These are phyloP conservation scores for Cinclus mexicanus DNA, from an alignment of 2,113 vertebrate genomes.

Conservation along the genomic window DNA sequence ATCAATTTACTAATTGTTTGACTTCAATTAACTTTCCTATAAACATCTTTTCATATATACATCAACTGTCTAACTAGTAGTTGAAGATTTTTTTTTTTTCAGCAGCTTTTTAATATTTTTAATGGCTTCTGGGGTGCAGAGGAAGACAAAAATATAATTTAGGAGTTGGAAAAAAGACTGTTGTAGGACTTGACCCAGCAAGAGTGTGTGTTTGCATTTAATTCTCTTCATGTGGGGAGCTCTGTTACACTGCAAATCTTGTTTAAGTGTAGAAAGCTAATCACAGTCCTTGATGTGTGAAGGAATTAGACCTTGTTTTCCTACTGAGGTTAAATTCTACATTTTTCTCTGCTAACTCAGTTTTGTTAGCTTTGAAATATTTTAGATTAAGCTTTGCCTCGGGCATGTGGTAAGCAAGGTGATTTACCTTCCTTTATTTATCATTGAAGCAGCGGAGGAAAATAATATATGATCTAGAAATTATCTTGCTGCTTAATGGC, in stretches of 20 bases:
- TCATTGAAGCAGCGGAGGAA: neutral
- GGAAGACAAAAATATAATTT: neutral
- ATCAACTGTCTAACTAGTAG: neutral
- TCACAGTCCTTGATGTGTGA: neutral
- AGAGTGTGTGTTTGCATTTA: neutral
- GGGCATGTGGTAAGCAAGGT: neutral
- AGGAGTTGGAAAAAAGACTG: neutral
- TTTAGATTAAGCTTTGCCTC: neutral
- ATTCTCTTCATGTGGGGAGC: neutral
- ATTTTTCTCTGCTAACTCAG: neutral
- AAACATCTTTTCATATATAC: neutral
- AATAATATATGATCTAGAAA: neutral
- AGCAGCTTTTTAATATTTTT: neutral
- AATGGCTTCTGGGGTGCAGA: neutral
- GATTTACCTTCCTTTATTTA: constrained; percentile 27
- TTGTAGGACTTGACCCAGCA: neutral
- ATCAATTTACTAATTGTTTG: neutral
- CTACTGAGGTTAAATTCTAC: neutral
- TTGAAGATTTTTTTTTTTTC: neutral
- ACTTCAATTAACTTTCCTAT: neutral
- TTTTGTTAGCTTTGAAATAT: constrained; percentile 18
- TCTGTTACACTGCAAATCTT: neutral
- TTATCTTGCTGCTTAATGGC: neutral
- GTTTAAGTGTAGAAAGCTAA: neutral
- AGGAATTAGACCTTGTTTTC: constrained; percentile 10